Conservation (phyloP, 2,113 vertebrate species). For the Dicrurus megarhynchus region DNA sequence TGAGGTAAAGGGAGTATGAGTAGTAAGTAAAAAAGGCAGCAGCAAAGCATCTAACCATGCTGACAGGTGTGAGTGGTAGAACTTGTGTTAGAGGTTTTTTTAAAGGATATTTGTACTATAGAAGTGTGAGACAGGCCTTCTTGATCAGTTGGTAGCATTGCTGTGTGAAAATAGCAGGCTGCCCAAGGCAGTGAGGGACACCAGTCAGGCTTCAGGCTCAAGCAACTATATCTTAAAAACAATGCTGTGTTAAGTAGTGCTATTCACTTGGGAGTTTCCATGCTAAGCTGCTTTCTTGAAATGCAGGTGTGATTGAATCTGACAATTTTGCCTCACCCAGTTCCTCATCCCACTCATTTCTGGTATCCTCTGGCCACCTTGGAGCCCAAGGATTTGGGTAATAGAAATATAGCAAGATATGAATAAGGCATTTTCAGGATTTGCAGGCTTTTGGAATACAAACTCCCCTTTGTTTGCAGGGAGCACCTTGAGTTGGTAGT, state of each 20-base stretch:
- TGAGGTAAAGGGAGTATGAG: neutral
- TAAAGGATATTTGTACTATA: fast-evolving
- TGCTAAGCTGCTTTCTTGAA: neutral
- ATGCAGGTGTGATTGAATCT: neutral
- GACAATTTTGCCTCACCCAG: neutral
- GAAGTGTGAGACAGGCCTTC: neutral
- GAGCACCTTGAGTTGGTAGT: neutral
- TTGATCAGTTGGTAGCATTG: neutral
- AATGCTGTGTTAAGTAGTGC: too few relatives aligned
- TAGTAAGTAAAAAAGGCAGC: neutral
- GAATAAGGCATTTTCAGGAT: neutral
- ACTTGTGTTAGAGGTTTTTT: neutral
- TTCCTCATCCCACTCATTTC: neutral
- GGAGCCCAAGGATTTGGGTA: neutral
- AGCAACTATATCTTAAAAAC: neutral
- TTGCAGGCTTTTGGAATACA: neutral
- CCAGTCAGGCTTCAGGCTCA: neutral
- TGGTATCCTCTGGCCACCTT: neutral
- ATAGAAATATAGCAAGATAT: neutral
- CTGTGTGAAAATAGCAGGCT: neutral
- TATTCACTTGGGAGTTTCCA: neutral
- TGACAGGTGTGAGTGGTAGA: neutral
- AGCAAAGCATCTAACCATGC: neutral
- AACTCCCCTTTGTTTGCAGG: fast-evolving
- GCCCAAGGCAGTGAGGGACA: neutral